Percentiles rank a stretch among this genome's conserved stretches.
Conservation (phyloP, 2,888 invertebrate genomes). For the Lacanobia wlatinum region DNA sequence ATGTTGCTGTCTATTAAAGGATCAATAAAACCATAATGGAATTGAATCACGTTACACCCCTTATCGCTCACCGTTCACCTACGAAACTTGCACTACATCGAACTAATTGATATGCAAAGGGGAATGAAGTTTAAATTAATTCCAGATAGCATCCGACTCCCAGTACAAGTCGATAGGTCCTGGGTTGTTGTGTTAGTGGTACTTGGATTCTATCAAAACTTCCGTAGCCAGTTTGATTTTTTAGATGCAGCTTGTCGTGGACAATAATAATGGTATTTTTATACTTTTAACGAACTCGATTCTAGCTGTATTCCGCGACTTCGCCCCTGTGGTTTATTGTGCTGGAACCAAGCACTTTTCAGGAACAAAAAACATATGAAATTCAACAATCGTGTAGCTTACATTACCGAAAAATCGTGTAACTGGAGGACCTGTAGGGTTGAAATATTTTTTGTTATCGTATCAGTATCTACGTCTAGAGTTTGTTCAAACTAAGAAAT, state of each 20-base stretch:
- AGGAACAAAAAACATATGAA: no score
- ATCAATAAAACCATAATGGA: constrained; percentile 40
- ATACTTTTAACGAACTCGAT: no score
- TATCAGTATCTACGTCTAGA: no score
- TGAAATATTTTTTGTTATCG: no score
- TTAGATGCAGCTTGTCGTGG: background rate
- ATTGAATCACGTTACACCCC: constrained; percentile 66
- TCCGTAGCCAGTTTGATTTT: background rate
- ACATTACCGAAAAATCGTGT: no score
- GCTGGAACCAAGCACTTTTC: no score
- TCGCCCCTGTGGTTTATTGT: no score
- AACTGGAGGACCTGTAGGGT: no score
- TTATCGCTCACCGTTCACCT: constrained; percentile 64
- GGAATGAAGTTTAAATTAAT: constrained; percentile 79
- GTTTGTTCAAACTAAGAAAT: no score
- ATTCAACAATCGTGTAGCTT: no score
- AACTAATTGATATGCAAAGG: constrained; percentile 80
- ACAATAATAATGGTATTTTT: background rate
- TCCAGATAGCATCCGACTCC: constrained; percentile 69
- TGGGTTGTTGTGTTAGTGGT: constrained; percentile 24
- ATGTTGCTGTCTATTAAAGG: background rate
- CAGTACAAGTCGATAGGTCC: constrained; percentile 23
- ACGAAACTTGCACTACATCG: constrained; percentile 67
- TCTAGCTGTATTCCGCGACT: no score
- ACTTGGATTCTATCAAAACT: constrained; percentile 22